Conservation (phyloP, 2,797 vertebrate species). For the Simalia tracyae region DNA sequence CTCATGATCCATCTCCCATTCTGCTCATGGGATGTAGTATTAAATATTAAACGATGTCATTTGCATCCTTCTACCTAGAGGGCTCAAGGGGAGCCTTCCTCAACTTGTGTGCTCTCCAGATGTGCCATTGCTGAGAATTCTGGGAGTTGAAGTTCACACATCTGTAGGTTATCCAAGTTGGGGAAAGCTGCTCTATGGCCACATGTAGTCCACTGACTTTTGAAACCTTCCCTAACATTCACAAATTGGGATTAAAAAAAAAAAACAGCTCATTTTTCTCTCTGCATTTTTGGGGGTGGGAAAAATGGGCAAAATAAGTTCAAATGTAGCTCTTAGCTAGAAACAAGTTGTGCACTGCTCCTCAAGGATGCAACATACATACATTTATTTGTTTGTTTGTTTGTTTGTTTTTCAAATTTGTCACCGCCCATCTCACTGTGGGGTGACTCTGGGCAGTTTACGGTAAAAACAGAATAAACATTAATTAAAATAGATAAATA, state of each 20-base stretch:
- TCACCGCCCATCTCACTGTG: too few species aligned
- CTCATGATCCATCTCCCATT: not conserved
- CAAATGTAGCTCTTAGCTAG: not conserved
- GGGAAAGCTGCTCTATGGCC: not conserved
- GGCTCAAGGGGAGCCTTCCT: not conserved
- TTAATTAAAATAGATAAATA: too few species aligned
- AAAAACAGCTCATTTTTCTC: not conserved
- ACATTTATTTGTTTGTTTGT: too few species aligned
- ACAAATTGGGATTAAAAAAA: not conserved
- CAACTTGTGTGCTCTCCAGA: not conserved
- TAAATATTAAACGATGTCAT: not conserved
- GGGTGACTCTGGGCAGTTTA: too few species aligned
- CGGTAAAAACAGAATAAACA: too few species aligned
- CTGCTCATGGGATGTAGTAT: not conserved
- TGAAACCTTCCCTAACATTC: not conserved
- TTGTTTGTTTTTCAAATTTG: too few species aligned
- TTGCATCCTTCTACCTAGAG: too few species aligned
- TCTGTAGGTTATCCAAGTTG: not conserved
- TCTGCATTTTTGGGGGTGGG: not conserved
- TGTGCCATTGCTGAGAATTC: not conserved
- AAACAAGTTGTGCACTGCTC: not conserved
- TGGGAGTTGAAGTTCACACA: not conserved
- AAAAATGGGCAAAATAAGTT: not conserved
- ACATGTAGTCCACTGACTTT: not conserved
- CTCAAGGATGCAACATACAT: not conserved